Base-by-base conservation (phyloP, 92 coral and sea anemone genomes). In the Epizoanthus stellaris region DNA sequence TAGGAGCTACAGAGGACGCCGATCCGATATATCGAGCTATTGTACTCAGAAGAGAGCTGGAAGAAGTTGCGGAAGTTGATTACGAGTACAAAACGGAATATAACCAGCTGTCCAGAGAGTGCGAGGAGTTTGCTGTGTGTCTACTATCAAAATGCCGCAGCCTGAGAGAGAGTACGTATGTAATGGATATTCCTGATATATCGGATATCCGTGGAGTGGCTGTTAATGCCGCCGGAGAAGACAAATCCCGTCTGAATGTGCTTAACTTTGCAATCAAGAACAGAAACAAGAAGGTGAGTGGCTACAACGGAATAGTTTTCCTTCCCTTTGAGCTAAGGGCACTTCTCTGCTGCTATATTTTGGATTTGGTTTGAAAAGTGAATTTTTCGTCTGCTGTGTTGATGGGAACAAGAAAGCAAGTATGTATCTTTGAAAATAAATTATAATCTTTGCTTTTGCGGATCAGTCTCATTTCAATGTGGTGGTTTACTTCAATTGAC, bases 21-120 rank as follows among this genome's bases (percentile, higher is more conserved):
- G 98, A 93, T 75, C 98, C 98, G n/a, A 40, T 95, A 45, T 91
- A 88, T 40, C 80, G 87, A 60, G 95, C 97, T 4, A 82, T 95
- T 45, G 84, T 89, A 1, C 75, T 95, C 16, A 95, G 90, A 58
- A 85, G 53, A 58, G 84, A 91, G 57, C 45, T 95, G 3, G 81
- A 89, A 70, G 75, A 85, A 11, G 89, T 88, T 10, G 91, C 93
- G 4, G 21, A 62, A 42, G 88, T 76, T 4, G 97, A 95, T 77
- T 86, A 77, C 20, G 98, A 95, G 68, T 95, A 93, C 73, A 88
- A 91, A 2, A 91, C 88, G 19, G 97, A 95, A 34, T 95, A 93
- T 76, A 63, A 72, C 11, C 74, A 89, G 62, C 84, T 95, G 14
- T 87, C 98, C 1, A 84, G 73, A 43, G 88, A 88, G 84, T 87